These are phyloP conservation scores for Coenonympha glycerion DNA, from an alignment of 2,888 invertebrate species.

Conservation along the genomic window DNA sequence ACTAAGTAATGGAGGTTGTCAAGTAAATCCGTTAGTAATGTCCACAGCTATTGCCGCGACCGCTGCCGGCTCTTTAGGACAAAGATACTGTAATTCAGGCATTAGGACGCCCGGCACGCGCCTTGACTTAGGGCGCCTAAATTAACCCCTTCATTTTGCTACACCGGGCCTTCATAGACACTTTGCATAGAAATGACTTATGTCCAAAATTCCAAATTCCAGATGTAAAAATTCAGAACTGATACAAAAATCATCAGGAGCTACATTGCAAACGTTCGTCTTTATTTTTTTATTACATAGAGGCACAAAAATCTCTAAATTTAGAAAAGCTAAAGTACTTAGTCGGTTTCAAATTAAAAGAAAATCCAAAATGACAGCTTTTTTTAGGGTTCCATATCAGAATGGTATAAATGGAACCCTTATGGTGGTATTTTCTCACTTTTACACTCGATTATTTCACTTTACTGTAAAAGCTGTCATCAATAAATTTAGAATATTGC, in stretches of 20 bases:
- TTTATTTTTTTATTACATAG: neutral
- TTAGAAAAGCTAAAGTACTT: too few relatives aligned
- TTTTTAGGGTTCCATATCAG: too few relatives aligned
- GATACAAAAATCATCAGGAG: too few relatives aligned
- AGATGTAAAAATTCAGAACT: neutral
- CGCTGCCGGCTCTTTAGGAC: neutral
- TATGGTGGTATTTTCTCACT: too few relatives aligned
- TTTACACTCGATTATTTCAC: too few relatives aligned
- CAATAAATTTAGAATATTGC: too few relatives aligned
- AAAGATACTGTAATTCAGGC: neutral
- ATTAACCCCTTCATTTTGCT: neutral
- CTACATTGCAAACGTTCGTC: too few relatives aligned
- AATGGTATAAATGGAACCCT: too few relatives aligned
- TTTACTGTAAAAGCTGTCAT: too few relatives aligned
- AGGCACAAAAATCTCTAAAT: too few relatives aligned
- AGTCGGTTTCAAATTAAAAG: too few relatives aligned
- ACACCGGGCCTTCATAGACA: neutral
- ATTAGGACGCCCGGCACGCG: neutral
- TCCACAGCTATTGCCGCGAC: neutral
- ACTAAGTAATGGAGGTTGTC: neutral
- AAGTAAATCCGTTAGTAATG: neutral
- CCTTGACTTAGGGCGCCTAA: neutral
- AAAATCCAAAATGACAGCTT: too few relatives aligned
- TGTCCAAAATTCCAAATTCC: neutral
- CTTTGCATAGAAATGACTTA: neutral